Evolutionary conservation across 2,113 vertebrate species (phyloP), one percentile per base, ranked within the genome.

Genomic region (Gymnocephalus cernua): DNA sequence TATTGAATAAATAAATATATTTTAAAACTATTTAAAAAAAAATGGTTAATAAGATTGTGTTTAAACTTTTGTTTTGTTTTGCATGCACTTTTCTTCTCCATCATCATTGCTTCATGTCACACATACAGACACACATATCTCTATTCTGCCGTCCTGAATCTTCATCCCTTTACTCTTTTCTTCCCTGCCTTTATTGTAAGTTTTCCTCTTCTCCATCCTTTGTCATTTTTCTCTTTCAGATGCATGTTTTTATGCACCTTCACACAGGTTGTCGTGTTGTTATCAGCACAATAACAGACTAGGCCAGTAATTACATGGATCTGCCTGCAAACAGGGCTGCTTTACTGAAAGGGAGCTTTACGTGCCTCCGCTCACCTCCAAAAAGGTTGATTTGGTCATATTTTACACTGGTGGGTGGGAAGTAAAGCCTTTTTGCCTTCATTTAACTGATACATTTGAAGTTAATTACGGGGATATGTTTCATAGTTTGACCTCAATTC

Each of bases 391-490:
- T 64, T 10, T 19, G 13, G 13, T 80, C 76, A 18, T 6, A 50
- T 54, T 25, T 66, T 47, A 82, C 71, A 56, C 27, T 47, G 15
- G 8, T 35, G 56, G 32, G 8, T 0, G 9, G 16, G n/a, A 67
- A 65, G 53, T 2, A 23, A 54, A 76, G 54, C 61, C 8, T 57
- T 44, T 83, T 45, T n/a, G 3, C 47, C 16, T n/a, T 66, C 25
- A 13, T 58, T 51, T 44, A 32, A 53, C 41, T 19, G 53, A 51
- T 67, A 78, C 51, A 51, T 67, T 76, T 78, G 38, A 48, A 57
- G 57, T 38, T 72, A 85, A 88, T 89, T 77, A 75, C 74, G 81
- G 74, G 73, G 78, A 84, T 79, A 15, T n/a, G 23, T 76, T 77
- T 89, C 82, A 62, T 21, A 81, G 70, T 84, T 74, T 87, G 72